Evolutionary conservation across 2,113 vertebrate species (phyloP).

Genomic region (Periophthalmodon schlosseri): DNA sequence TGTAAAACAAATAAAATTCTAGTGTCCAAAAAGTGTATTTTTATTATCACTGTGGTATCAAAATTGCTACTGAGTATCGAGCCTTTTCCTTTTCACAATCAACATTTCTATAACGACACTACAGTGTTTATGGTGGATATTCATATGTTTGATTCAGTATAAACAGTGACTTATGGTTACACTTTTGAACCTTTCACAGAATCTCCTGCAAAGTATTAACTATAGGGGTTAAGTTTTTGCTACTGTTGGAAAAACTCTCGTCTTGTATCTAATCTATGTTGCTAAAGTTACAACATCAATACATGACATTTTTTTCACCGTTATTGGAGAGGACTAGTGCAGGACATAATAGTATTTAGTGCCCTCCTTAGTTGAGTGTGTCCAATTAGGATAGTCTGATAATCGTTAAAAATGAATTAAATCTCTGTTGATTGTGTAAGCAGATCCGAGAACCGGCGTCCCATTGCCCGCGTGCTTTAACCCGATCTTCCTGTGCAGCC

Average conservation of each 20-base stretch:
- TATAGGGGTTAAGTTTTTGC: not conserved
- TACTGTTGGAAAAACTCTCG: not conserved
- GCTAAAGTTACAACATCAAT: not conserved
- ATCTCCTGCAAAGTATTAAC: not conserved
- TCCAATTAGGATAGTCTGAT: constrained; percentile 39
- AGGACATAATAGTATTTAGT: constrained; percentile 41
- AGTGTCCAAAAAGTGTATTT: too few species aligned
- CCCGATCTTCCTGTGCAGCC: constrained; percentile 65
- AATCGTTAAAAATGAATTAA: constrained; percentile 73
- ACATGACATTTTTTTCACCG: constrained; percentile 28
- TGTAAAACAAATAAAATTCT: too few species aligned
- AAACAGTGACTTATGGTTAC: too few species aligned
- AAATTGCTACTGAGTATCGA: too few species aligned
- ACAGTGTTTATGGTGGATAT: too few species aligned
- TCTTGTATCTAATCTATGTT: not conserved
- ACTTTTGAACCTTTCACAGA: not conserved
- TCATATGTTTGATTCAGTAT: too few species aligned
- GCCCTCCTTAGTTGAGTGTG: constrained; percentile 57
- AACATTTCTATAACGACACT: too few species aligned
- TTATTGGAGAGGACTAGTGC: constrained; percentile 40
- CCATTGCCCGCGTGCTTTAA: constrained; percentile 44
- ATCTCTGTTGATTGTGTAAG: constrained; percentile 57
- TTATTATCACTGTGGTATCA: too few species aligned
- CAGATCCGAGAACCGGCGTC: constrained; percentile 55
- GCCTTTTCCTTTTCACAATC: too few species aligned